Base-by-base conservation (phyloP, 2,797 vertebrate species). In the Heliangelus exortis region DNA sequence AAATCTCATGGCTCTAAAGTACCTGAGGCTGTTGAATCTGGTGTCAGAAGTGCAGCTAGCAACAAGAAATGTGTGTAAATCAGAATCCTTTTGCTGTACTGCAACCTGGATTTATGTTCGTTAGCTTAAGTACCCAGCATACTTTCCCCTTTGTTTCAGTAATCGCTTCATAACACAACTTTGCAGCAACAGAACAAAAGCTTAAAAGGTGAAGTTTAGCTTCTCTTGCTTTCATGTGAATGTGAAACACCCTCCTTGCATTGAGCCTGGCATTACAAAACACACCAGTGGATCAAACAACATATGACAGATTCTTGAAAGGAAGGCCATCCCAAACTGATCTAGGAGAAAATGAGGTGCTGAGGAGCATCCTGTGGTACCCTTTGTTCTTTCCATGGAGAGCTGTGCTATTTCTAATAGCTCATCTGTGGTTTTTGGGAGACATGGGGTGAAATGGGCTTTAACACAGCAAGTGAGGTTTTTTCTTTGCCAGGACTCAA, bases 141-240 rank as follows among this genome's bases (percentile, higher is more conserved):
- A 76, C 28, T 31, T 85, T 76, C 72, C 33, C 22, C 53, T 96
- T 92, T 87, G 66, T 91, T 87, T 78, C 59, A 92, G 67, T 57
- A 86, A 68, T 86, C 50, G 26, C 33, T 93, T 95, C 66, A 89
- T 93, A 94, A 83, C 48, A 65, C 9, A 81, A 67, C 53, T 93
- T 91, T 57, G 25, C 34, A 89, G 47, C 48, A 65, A 17, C n/a
- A 41, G 63, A 96, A 74, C 48, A 79, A 92, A 92, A 77, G 13
- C 59, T 92, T 94, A 81, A 91, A 92, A 92, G 71, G 50, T 34
- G 51, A 91, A 90, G 45, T 77, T 78, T 67, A 58, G 48, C 59
- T 87, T 93, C 47, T 69, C 22, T 71, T 71, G 8, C 93, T 92
- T 92, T 92, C 75, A 66, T 53, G 39, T 68, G 69, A 73, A 55